A percentile compares a stretch with the other conserved stretches of the same genome.
phyloP scores from a whole-genome alignment of 2,113 vertebrate species.

The Megaptera novaeangliae region DNA sequence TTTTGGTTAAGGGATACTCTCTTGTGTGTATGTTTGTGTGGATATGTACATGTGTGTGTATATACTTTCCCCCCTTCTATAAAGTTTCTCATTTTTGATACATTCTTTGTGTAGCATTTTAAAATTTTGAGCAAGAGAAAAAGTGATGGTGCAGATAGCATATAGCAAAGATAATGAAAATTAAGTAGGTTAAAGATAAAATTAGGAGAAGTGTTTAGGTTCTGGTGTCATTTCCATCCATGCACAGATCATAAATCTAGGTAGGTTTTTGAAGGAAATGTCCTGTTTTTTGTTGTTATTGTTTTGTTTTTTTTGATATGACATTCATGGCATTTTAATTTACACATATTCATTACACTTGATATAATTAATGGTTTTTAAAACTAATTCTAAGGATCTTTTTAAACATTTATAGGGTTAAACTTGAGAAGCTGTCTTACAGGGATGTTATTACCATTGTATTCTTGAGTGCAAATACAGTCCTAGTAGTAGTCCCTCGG shows the following conservation, averaged over 20 bases:
- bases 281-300: not conserved
- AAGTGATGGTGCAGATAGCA: not conserved
- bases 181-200: not conserved
- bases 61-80: not conserved
- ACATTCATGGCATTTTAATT: not conserved
- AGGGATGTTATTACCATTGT: not conserved
- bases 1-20: not conserved
- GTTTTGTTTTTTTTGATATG: not conserved
- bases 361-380: not conserved
- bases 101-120: not conserved
- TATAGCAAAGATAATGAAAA: not conserved
- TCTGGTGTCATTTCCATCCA: not conserved
- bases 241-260: not conserved
- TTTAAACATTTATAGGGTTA: not conserved
- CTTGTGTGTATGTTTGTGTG: not conserved
- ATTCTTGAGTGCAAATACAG: not conserved
- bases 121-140: not conserved
- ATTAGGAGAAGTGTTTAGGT: not conserved
- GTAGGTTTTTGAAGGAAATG: not conserved
- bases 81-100: not conserved
- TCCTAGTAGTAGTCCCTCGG: not conserved
- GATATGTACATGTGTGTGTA: not conserved
- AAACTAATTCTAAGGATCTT: not conserved
- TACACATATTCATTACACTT: not conserved
- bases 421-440: not conserved